Conservation (phyloP, 2,113 vertebrate genomes). For the Zosterops japonicus region DNA sequence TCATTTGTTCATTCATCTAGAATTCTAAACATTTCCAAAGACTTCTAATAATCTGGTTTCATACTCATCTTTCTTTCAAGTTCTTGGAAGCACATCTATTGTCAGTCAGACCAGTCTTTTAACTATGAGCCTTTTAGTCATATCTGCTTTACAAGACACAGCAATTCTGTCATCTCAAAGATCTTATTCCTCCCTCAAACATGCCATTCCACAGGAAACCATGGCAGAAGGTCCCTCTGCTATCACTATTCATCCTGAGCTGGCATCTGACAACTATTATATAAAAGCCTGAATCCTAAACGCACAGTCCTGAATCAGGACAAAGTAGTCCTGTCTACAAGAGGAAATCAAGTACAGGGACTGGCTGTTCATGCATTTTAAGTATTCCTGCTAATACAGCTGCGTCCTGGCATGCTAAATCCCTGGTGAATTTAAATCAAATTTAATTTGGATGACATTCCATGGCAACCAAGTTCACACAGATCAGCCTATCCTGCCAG, state of each 20-base stretch:
- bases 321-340: neutral
- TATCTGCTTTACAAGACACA: neutral
- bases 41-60: neutral
- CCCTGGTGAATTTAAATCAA: slow-evolving; percentile 3
- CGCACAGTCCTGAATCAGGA: neutral
- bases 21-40: neutral
- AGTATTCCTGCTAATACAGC: neutral
- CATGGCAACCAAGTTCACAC: neutral
- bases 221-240: neutral
- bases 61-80: neutral
- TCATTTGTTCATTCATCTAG: neutral
- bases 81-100: neutral
- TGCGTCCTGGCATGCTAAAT: neutral
- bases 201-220: neutral
- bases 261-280: neutral
- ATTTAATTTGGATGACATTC: neutral
- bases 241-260: neutral
- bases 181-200: neutral
- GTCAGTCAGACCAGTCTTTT: neutral
- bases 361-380: neutral
- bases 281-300: neutral
- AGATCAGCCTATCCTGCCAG: neutral
- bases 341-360: neutral
- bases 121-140: neutral
- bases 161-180: neutral